Evolutionary conservation across 1,140 invertebrate genomes (phyloP).

Genomic region (Drosophila subobscura): DNA sequence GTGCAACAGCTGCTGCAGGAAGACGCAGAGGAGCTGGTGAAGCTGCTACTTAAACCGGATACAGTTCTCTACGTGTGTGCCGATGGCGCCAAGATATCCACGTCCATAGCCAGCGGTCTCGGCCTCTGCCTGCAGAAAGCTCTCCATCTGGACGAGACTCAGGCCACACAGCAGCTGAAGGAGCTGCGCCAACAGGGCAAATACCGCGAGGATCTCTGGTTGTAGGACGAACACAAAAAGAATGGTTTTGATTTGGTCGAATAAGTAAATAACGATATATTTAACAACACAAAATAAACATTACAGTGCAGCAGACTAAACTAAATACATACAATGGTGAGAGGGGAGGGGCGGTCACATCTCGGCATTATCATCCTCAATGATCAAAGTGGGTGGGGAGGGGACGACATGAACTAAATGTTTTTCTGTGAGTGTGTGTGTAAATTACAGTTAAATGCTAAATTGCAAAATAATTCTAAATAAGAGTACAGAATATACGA

Average conservation of each 20-base stretch:
- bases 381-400: constrained; percentile 26
- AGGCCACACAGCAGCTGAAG: constrained; percentile 82
- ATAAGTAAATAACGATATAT: constrained; percentile 82
- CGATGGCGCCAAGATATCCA: constrained; percentile 89
- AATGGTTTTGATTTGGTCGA: constrained; percentile 59
- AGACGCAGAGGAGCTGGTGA: constrained; percentile 85
- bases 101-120: constrained; percentile 87
- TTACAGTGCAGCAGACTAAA: constrained; percentile 74
- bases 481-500: constrained; percentile 47
- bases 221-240: constrained; percentile 55
- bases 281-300: constrained; percentile 83
- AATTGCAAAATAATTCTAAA: constrained; percentile 63
- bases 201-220: constrained; percentile 86
- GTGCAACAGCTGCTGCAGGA: constrained; percentile 86
- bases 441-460: constrained; percentile 38
- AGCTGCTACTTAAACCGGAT: constrained; percentile 85
- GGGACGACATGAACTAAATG: constrained; percentile 50
- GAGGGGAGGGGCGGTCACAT: neutral
- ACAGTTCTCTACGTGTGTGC: constrained; percentile 90
- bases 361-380: constrained; percentile 17
- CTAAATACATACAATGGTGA: constrained; percentile 74
- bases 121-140: constrained; percentile 84
- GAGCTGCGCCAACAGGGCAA: constrained; percentile 84
- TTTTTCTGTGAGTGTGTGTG: constrained; percentile 4
- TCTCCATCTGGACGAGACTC: constrained; percentile 74